Conservation (phyloP, 2,888 invertebrate genomes). For the Lymantria monacha region DNA sequence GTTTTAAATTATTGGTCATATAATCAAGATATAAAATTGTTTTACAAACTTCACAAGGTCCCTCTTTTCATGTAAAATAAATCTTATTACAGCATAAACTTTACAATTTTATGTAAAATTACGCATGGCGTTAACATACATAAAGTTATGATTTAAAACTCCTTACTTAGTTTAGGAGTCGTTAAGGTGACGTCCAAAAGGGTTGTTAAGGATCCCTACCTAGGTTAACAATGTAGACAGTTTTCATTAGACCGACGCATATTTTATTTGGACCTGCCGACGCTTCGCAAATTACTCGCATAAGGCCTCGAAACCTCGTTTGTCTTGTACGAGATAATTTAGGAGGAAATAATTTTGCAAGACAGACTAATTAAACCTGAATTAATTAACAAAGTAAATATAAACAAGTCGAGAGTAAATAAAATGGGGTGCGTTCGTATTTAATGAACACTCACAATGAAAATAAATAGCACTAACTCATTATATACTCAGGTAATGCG, state of each 20-base stretch:
- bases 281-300: conserved; percentile 45
- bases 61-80: too few species aligned
- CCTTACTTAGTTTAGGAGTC: background rate
- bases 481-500: background rate
- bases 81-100: too few species aligned
- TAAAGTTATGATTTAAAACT: too few species aligned
- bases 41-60: too few species aligned
- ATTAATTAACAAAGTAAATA: conserved; percentile 60
- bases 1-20: too few species aligned
- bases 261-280: conserved; percentile 22
- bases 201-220: background rate
- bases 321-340: conserved; percentile 50
- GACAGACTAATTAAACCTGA: conserved; percentile 58
- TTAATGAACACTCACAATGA: conserved; percentile 26
- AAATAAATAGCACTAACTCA: conserved; percentile 7
- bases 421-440: conserved; percentile 29
- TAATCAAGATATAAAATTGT: too few species aligned
- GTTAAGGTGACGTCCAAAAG: background rate
- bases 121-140: too few species aligned
- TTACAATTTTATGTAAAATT: too few species aligned
- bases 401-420: conserved; percentile 49
- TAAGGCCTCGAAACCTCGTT: conserved; percentile 27
- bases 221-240: background rate
- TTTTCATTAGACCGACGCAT: conserved; percentile 6
- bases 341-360: conserved; percentile 55